Evolutionary conservation across 1,140 invertebrate genomes (phyloP).

Genomic region (Aphaenogaster rudis): DNA sequence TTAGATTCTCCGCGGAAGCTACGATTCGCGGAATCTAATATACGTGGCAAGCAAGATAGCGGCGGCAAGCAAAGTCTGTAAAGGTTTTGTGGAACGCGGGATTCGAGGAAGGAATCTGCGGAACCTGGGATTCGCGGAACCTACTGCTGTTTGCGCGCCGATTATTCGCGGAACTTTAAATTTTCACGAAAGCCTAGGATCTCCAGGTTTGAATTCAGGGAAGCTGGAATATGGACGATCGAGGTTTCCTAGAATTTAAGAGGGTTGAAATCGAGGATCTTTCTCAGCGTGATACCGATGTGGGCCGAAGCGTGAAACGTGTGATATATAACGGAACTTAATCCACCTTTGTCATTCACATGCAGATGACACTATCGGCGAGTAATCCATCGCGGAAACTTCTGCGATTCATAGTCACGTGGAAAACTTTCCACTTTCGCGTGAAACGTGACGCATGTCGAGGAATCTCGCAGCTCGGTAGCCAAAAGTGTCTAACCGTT

Average conservation of each 20-base stretch:
- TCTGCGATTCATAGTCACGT: slow-evolving; percentile 52
- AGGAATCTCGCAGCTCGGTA: slow-evolving; percentile 4
- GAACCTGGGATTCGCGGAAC: slow-evolving; percentile 11
- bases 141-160: slow-evolving; percentile 27
- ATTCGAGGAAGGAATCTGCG: slow-evolving; percentile 29
- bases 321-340: slow-evolving; percentile 38
- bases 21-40: slow-evolving; percentile 57
- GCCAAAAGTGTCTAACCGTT: slow-evolving; percentile 1
- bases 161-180: slow-evolving; percentile 23
- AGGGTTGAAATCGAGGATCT: slow-evolving; percentile 15
- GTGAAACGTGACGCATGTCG: slow-evolving; percentile 47
- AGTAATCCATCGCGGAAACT: slow-evolving; percentile 56
- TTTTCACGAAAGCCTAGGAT: slow-evolving; percentile 36
- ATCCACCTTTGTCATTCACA: slow-evolving; percentile 51
- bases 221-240: slow-evolving; percentile 10
- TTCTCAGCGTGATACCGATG: not conserved
- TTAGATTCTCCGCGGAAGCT: slow-evolving; percentile 30
- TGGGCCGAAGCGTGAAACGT: slow-evolving; percentile 38
- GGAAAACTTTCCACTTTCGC: slow-evolving; percentile 49
- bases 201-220: slow-evolving; percentile 8
- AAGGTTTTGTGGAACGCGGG: slow-evolving; percentile 20
- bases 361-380: slow-evolving; percentile 56
- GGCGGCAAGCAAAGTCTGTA: slow-evolving; percentile 24
- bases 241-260: slow-evolving; percentile 22
- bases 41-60: slow-evolving; percentile 14